phyloP scores from a whole-genome alignment of 2,113 vertebrate genomes.

The Nerophis ophidion region DNA sequence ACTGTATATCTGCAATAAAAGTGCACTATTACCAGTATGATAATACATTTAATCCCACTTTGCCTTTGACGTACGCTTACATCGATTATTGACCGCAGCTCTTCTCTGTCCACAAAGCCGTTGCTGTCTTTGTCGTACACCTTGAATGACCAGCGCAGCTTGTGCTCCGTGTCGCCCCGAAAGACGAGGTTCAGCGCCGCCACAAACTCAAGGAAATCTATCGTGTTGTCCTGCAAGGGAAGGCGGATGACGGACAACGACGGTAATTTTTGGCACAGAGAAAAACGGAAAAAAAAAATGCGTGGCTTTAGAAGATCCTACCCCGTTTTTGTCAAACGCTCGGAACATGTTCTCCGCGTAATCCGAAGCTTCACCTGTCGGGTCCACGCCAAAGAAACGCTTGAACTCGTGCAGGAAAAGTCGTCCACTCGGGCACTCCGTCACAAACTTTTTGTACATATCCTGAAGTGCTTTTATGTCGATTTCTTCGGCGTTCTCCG shows the following conservation, averaged over 20 bases:
- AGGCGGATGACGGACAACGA: not conserved
- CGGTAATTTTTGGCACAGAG: not conserved
- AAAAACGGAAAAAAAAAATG: not conserved
- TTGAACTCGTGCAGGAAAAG: conserved; percentile 74
- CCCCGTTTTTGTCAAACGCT: conserved; percentile 73
- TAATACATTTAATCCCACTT: not conserved
- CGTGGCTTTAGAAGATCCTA: conserved; percentile 32
- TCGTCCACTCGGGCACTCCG: conserved; percentile 67
- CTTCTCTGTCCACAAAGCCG: conserved; percentile 62
- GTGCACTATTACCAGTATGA: too few relatives aligned
- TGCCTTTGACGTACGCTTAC: conserved; percentile 31
- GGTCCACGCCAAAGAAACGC: conserved; percentile 67
- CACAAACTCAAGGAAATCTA: conserved; percentile 75
- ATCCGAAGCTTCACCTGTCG: conserved; percentile 62
- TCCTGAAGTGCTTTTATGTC: conserved; percentile 67
- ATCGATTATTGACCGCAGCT: conserved; percentile 65
- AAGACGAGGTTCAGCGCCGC: conserved; percentile 71
- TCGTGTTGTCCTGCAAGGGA: conserved; percentile 67
- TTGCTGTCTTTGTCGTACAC: conserved; percentile 71
- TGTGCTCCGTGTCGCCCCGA: conserved; percentile 69
- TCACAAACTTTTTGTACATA: conserved; percentile 72
- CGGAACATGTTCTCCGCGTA: conserved; percentile 71
- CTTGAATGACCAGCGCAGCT: conserved; percentile 74
- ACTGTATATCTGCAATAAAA: too few relatives aligned
- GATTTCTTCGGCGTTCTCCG: conserved; percentile 46